Base-by-base conservation (phyloP, 2,888 invertebrate genomes). In the Tricholauxania praeusta region DNA sequence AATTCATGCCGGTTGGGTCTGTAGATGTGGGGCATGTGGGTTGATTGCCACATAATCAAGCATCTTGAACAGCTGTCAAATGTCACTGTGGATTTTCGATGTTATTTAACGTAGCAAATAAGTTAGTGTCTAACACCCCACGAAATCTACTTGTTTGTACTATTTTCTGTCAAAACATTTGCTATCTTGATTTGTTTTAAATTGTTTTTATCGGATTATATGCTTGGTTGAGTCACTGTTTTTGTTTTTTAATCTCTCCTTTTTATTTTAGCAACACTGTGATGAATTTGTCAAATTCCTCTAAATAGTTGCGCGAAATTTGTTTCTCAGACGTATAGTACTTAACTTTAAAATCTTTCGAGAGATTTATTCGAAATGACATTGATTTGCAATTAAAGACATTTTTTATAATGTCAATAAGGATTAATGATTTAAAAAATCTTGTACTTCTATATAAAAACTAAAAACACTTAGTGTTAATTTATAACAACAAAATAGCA, bases 191-290 rank as follows among this genome's bases (percentile, higher is more conserved):
- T 62, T 62, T 39, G 17, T 2, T 62, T 62, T 62, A 62, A 62
- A 62, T 62, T 62, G 60, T 62, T 62, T 62, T 62, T 62, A 62
- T 62, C 60, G 32, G 60, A 15, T 62, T 62, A 62, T n/a, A n/a
- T 19, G 60, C 47, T 62, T 62, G 15, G 39, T 6, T 62, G 39
- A 39, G 39, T 39, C 39, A 10, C 3, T 10, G 10, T 39, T n/a
- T 62, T 62, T n/a, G n/a, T 28, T 6, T 47, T 62, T n/a, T 62
- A n/a, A 10, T 39, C 39, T 39, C 32, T 32, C 10, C 32, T 10
- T 32, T 32, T 60, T 28, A 28, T 12, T 62, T 39, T 39, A 39
- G 10, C 39, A 10, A 39, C 10, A 39, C 39, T 47, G 47, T 32
- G 12, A 10, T n/a, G 60, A 62, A 32, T 62, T 39, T 47, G 6